These are phyloP conservation scores for Cheilosia vernalis DNA, from an alignment of 2,888 invertebrate species.

Conservation along the genomic window DNA sequence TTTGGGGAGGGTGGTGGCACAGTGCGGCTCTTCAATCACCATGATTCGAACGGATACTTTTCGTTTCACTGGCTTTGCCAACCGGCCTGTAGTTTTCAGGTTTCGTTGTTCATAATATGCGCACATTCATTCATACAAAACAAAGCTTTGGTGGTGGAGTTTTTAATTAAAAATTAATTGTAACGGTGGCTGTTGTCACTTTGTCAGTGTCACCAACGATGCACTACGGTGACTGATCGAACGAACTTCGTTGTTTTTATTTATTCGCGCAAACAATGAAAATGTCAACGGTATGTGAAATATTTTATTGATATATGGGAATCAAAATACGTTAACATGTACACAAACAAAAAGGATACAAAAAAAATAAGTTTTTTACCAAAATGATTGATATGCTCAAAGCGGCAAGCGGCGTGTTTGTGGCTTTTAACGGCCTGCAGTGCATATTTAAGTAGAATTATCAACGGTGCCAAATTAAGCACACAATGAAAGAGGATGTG, in stretches of 20 bases:
- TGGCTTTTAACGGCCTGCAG: not conserved
- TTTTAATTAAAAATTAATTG: slow-evolving; percentile 72
- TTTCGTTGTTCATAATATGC: slow-evolving; percentile 17
- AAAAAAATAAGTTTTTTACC: not conserved
- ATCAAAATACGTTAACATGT: slow-evolving; percentile 32
- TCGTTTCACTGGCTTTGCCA: not conserved
- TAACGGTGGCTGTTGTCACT: slow-evolving; percentile 29
- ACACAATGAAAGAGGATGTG: slow-evolving; percentile 33
- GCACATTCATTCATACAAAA: slow-evolving; percentile 14
- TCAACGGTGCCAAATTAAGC: slow-evolving; percentile 6
- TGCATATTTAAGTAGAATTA: slow-evolving; percentile 33
- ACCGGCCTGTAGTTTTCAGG: slow-evolving; percentile 9
- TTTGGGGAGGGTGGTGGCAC: not conserved
- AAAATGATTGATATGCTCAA: slow-evolving; percentile 46
- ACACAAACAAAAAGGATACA: slow-evolving; percentile 1
- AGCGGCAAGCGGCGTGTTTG: slow-evolving; percentile 18
- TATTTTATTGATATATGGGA: slow-evolving; percentile 43
- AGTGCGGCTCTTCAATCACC: slow-evolving; percentile 21
- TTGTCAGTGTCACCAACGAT: slow-evolving; percentile 41
- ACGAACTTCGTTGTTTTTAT: slow-evolving; percentile 30
- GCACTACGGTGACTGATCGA: slow-evolving; percentile 8
- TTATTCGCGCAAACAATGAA: slow-evolving; percentile 58
- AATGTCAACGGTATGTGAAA: slow-evolving; percentile 31
- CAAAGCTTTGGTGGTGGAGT: slow-evolving; percentile 21
- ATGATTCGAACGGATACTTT: slow-evolving; percentile 36